Evolutionary conservation across 2,113 vertebrate species (phyloP).

Genomic region (Poeciliopsis occidentalis): DNA sequence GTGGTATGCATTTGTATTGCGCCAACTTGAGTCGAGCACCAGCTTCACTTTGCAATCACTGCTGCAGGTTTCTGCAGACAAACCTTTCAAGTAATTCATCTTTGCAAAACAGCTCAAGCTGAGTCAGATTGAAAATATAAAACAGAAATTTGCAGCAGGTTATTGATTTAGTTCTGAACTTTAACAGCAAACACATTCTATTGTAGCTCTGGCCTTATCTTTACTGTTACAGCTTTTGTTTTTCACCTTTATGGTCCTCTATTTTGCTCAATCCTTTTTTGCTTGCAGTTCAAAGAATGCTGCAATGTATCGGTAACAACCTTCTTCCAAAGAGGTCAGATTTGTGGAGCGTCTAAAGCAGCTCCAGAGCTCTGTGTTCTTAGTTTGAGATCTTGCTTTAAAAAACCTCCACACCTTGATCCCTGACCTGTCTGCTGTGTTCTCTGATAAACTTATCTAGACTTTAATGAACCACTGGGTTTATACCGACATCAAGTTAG

Average conservation of each 20-base stretch:
- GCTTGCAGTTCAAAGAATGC: too few relatives aligned
- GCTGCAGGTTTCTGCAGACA: background rate
- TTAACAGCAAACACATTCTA: background rate
- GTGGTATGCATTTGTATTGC: background rate
- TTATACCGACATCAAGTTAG: too few relatives aligned
- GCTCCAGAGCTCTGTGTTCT: too few relatives aligned
- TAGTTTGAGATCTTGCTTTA: too few relatives aligned
- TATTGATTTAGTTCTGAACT: background rate
- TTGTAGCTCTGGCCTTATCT: background rate
- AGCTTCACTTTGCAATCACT: background rate
- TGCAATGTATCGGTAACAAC: too few relatives aligned
- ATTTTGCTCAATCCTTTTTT: background rate
- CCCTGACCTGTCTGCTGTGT: too few relatives aligned
- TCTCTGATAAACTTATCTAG: too few relatives aligned
- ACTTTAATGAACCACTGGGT: too few relatives aligned
- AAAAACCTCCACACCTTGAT: too few relatives aligned
- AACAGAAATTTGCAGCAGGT: background rate
- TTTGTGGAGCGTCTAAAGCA: too few relatives aligned
- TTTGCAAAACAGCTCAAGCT: background rate
- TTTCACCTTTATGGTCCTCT: background rate
- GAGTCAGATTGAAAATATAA: background rate
- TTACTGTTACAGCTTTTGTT: background rate
- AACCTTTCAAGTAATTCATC: background rate
- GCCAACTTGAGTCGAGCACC: background rate
- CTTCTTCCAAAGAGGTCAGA: too few relatives aligned